Evolutionary conservation across 2,888 invertebrate genomes (phyloP).

Genomic region (Dynastes maya): DNA sequence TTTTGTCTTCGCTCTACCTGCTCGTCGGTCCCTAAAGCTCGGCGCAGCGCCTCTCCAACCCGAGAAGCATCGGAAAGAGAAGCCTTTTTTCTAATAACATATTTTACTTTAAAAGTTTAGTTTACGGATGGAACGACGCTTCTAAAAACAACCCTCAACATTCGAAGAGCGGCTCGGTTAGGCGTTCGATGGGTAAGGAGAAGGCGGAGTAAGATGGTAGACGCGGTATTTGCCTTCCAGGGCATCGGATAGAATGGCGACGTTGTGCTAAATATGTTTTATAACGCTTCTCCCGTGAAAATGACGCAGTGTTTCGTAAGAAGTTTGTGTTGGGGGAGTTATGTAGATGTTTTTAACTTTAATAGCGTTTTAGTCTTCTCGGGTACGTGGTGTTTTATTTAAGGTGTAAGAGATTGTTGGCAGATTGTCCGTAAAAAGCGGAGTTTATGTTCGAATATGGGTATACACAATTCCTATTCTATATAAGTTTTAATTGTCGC

Average conservation of each 20-base stretch:
- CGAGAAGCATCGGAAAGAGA: neutral
- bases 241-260: neutral
- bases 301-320: neutral
- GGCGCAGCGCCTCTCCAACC: neutral
- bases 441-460: no score
- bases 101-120: conserved; percentile 42
- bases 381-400: neutral
- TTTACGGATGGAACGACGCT: conserved; percentile 23
- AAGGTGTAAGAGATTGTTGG: neutral
- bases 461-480: no score
- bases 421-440: neutral
- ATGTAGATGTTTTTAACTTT: neutral
- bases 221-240: neutral
- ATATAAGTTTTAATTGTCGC: no score
- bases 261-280: conserved; percentile 3
- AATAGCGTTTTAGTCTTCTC: neutral
- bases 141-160: neutral
- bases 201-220: neutral
- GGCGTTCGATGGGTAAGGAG: neutral
- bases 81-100: conserved; percentile 28
- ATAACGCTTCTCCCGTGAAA: neutral
- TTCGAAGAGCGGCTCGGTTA: neutral
- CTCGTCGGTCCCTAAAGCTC: neutral
- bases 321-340: neutral
- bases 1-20: conserved; percentile 37